These are phyloP conservation scores for Drosophila eohydei DNA, from an alignment of 2,888 invertebrate genomes.

Conservation along the genomic window DNA sequence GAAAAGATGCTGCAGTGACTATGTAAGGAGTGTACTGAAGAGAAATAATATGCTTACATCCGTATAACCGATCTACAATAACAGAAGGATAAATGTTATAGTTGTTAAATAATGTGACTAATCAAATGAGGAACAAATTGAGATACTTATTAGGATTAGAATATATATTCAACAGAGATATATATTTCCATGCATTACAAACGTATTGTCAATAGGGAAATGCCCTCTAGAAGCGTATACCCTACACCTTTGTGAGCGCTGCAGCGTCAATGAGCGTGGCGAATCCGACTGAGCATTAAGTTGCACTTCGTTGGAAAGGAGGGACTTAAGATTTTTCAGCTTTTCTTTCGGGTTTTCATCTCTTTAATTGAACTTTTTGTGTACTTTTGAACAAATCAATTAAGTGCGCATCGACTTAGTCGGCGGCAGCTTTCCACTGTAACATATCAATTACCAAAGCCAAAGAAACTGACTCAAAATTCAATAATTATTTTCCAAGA, in stretches of 20 bases:
- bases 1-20: not conserved
- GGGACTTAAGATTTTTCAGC: slow-evolving; percentile 30
- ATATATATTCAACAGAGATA: not conserved
- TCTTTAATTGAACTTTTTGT: slow-evolving; percentile 56
- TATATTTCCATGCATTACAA: not conserved
- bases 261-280: slow-evolving; percentile 63
- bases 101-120: no score
- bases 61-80: not conserved
- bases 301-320: slow-evolving; percentile 54
- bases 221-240: not conserved
- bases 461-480: slow-evolving; percentile 9
- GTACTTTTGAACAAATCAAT: slow-evolving; percentile 19
- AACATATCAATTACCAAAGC: slow-evolving; percentile 67
- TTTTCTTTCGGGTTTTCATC: slow-evolving; percentile 26
- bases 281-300: slow-evolving; percentile 69
- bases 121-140: not conserved
- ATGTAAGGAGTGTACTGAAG: not conserved
- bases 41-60: no score
- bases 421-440: slow-evolving; percentile 35
- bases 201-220: not conserved
- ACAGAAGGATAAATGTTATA: not conserved
- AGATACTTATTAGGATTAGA: not conserved
- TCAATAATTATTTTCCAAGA: not conserved
- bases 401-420: slow-evolving; percentile 12
- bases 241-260: slow-evolving; percentile 35